Conservation (phyloP, 2,888 invertebrate genomes). For the Lithophane leautieri region DNA sequence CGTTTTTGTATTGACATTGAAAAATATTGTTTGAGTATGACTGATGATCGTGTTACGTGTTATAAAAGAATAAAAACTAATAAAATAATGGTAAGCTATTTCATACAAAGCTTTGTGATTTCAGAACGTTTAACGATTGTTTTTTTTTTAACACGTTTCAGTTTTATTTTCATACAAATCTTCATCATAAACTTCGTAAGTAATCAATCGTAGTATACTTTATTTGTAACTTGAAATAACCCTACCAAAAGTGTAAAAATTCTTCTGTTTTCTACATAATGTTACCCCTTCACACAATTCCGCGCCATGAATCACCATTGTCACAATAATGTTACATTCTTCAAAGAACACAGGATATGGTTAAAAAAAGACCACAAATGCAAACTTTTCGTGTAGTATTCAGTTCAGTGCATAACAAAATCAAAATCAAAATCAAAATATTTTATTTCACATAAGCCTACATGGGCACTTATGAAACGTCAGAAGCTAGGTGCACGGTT, state of each 20-base stretch:
- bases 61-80: neutral
- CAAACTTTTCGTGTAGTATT: conserved; percentile 27
- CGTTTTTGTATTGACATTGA: conserved; percentile 13
- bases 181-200: neutral
- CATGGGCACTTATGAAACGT: too few relatives aligned
- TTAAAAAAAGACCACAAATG: conserved; percentile 26
- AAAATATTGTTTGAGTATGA: neutral
- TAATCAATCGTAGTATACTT: too few relatives aligned
- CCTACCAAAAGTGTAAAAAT: neutral
- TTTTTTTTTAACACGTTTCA: neutral
- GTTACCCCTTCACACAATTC: neutral
- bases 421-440: too few relatives aligned
- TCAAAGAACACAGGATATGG: too few relatives aligned
- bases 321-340: neutral
- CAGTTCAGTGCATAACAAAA: conserved; percentile 29
- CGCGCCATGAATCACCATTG: neutral
- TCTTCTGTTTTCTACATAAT: neutral
- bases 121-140: neutral
- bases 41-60: neutral
- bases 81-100: neutral
- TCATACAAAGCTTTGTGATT: neutral
- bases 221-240: neutral
- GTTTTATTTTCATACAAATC: neutral
- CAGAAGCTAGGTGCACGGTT: too few relatives aligned
- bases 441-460: too few relatives aligned